Percentiles rank a stretch among this genome's conserved stretches.
phyloP scores from a whole-genome alignment of 37 sponge, comb jelly and placozoan genomes.

The Aplysina aerophoba region DNA sequence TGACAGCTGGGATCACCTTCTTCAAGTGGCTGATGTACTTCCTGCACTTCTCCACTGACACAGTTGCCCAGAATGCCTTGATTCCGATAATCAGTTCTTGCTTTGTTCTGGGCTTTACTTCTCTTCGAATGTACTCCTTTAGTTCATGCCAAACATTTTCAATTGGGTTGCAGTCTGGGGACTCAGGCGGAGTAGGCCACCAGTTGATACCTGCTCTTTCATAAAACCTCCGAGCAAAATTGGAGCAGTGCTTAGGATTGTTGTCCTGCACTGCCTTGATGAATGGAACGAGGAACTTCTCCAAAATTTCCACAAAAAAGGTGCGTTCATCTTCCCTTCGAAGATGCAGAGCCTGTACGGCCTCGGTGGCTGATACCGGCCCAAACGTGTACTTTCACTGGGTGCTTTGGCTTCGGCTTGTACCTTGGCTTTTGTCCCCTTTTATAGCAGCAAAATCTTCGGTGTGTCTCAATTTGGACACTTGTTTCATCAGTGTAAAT shows the following conservation, averaged over 20 bases:
- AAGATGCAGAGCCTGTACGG: neutral
- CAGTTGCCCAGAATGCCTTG: slow-evolving; percentile 28
- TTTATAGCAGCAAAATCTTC: too few species aligned
- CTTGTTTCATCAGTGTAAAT: too few species aligned
- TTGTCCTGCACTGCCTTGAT: slow-evolving; percentile 40
- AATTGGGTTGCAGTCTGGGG: slow-evolving; percentile 51
- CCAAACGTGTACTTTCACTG: slow-evolving; percentile 21
- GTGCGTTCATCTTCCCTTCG: slow-evolving; percentile 20
- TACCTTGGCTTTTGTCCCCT: too few species aligned
- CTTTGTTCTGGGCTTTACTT: slow-evolving; percentile 39
- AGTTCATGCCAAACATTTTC: slow-evolving; percentile 44
- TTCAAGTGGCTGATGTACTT: slow-evolving; percentile 34
- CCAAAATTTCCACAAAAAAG: neutral
- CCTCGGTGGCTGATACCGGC: neutral
- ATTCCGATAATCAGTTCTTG: slow-evolving; percentile 33
- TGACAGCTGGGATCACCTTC: slow-evolving; percentile 36
- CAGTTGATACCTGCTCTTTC: slow-evolving; percentile 38
- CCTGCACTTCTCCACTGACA: slow-evolving; percentile 20
- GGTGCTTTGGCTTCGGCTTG: slow-evolving; percentile 22
- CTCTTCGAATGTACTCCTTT: slow-evolving; percentile 35
- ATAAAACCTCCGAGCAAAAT: slow-evolving; percentile 2
- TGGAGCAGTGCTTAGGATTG: slow-evolving; percentile 40
- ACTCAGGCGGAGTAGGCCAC: slow-evolving; percentile 52
- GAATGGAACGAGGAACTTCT: slow-evolving; percentile 12
- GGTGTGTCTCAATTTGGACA: too few species aligned